Evolutionary conservation across 2,797 vertebrate species (phyloP).

Genomic region (Peromyscus attwateri): DNA sequence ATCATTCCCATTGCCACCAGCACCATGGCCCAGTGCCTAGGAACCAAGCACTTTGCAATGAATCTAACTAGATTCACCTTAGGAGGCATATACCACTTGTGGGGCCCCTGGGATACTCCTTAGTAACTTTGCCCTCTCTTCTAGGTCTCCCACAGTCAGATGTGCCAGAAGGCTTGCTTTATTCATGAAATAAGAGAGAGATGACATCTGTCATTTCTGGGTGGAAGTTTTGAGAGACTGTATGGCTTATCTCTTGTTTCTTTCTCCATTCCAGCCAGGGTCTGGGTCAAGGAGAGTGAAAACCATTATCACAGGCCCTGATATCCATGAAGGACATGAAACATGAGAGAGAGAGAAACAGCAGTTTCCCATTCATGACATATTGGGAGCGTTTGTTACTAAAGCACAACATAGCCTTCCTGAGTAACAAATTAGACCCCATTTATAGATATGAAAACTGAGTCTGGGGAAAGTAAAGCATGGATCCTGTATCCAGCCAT

Average conservation of each 20-base stretch:
- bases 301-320: background rate
- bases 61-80: background rate
- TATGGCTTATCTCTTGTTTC: background rate
- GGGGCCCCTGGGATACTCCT: background rate
- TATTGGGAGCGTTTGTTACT: background rate
- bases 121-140: background rate
- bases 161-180: background rate
- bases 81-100: background rate
- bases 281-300: background rate
- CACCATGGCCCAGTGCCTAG: background rate
- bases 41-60: fast-evolving
- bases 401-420: background rate
- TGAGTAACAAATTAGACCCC: background rate
- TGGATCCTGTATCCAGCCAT: background rate
- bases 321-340: fast-evolving
- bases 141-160: background rate
- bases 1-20: fast-evolving
- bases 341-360: background rate
- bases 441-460: background rate
- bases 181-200: background rate
- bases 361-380: background rate
- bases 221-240: background rate
- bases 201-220: too few species aligned
- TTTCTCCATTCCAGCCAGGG: background rate
- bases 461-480: background rate